Evolutionary conservation across 2,113 vertebrate genomes (phyloP), one percentile per base, ranked within the genome.

Genomic region (Myotis davidii): DNA sequence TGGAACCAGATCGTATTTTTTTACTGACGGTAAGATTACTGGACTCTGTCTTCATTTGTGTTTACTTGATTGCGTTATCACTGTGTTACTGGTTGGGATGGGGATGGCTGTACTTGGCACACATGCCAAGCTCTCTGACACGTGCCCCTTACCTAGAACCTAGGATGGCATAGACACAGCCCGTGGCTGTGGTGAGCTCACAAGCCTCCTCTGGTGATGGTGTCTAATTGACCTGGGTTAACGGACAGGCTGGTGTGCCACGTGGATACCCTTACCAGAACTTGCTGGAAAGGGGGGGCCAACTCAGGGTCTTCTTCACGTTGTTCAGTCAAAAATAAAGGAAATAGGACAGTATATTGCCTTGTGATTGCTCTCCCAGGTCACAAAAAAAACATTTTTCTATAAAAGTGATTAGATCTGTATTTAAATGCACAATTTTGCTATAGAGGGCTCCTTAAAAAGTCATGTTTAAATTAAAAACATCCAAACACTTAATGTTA

Each of bases 1-100:
- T 93, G 99, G 99, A 88, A 99, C 99, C 90, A 98, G 99, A 50
- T 99, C 99, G 0, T 99, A 99, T 97, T 99, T 99, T 98, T 99
- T 99, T 97, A 99, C 99, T 48, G 98, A 98, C 98, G 99, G 99
- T 99, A 87, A 98, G 99, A 70, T 8, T 6, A 67, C 0, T n/a
- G 87, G 61, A 37, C 21, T 65, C 16, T 76, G 32, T 48, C 72
- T 78, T 64, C 77, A 16, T 67, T 25, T 83, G 20, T 85, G 6
- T 20, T 54, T 84, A 5, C 39, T 96, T 89, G 50, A 34, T 45
- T 45, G 20, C 70, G 5, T 67, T 92, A 23, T 61, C 27, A 27
- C 39, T 81, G 50, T 0, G 0, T 0, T 72, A 25, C 18, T n/a
- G 27, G 0, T 27, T 37, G 16, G 88, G 6, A 6, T 9, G 29